Conservation (phyloP, 2,113 vertebrate species). For the Saguinus imperator region DNA sequence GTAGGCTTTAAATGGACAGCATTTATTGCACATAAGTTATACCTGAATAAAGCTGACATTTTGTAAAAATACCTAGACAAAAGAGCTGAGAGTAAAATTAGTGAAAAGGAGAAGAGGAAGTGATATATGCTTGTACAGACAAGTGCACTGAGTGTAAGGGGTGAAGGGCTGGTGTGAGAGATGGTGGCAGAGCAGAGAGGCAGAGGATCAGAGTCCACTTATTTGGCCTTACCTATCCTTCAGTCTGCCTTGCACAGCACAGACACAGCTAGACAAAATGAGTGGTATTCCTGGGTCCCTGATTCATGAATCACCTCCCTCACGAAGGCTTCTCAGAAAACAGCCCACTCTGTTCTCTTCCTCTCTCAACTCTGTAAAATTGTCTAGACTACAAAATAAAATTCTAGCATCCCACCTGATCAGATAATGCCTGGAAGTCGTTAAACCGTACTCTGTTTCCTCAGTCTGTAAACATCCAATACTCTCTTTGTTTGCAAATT, state of each 20-base stretch:
- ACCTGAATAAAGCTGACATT: not conserved
- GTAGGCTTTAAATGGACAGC: not conserved
- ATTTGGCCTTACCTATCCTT: not conserved
- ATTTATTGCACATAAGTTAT: not conserved
- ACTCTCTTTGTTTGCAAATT: not conserved
- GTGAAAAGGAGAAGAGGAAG: not conserved
- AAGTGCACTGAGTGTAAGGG: not conserved
- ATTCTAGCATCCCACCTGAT: not conserved
- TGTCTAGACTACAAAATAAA: not conserved
- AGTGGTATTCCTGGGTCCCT: not conserved
- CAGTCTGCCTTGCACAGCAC: not conserved
- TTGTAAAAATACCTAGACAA: not conserved
- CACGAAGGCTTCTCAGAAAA: not conserved
- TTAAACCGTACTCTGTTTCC: not conserved
- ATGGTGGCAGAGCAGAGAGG: not conserved
- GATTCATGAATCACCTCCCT: not conserved
- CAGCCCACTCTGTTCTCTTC: not conserved
- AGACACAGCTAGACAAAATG: not conserved
- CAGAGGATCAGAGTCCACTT: not conserved
- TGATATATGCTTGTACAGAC: fast-evolving
- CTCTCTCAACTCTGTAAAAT: not conserved
- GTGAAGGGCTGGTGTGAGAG: not conserved
- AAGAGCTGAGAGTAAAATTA: not conserved
- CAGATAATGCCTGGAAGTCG: not conserved
- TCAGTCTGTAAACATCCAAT: not conserved